Evolutionary conservation across 2,113 vertebrate genomes (phyloP), one percentile per base, ranked within the genome.

Genomic region (Nothoprocta pentlandii): DNA sequence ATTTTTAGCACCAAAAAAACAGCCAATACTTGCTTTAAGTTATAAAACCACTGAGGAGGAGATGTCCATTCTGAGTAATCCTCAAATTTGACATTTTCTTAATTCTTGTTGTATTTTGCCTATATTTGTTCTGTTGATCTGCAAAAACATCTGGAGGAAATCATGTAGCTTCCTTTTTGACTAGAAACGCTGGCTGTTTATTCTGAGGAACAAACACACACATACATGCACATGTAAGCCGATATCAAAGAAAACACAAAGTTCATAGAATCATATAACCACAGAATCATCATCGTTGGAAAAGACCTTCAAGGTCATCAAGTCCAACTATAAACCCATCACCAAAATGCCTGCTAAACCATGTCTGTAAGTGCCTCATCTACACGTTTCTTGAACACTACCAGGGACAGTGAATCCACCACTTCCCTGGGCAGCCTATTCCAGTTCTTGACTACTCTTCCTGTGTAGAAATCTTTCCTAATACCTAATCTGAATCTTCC

Each of bases 181-280:
- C 1, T 21, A 28, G 81, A 92, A 63, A 68, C 16, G 23, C 2
- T 34, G 26, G 12, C 16, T 62, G 20, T 62, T 46, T 75, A 58
- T 83, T 76, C 19, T 39, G 34, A 85, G 68, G 9, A 79, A 10
- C 13, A 46, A 4, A 9, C 6, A 10, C 22, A 5, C 10, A 21
- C 11, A 61, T 9, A 21, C 5, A 42, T 6, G 56, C 17, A 32
- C 1, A 0, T 4, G 16, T 0, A 0, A 23, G 68, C 73, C 70
- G 53, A 22, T 30, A 2, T 1, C 2, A 54, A 78, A 47, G 14
- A 56, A 77, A 68, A 59, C 11, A 54, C 14, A 10, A 82, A 75
- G 34, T 49, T 49, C 21, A 22, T 49, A 22, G 49, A 49, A 47
- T 47, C 46, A 47, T 20, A 47, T 17, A 47, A 49, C 19, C 21